These are phyloP conservation scores for Oncorhynchus keta DNA, from an alignment of 2,113 vertebrate genomes.

Conservation along the genomic window DNA sequence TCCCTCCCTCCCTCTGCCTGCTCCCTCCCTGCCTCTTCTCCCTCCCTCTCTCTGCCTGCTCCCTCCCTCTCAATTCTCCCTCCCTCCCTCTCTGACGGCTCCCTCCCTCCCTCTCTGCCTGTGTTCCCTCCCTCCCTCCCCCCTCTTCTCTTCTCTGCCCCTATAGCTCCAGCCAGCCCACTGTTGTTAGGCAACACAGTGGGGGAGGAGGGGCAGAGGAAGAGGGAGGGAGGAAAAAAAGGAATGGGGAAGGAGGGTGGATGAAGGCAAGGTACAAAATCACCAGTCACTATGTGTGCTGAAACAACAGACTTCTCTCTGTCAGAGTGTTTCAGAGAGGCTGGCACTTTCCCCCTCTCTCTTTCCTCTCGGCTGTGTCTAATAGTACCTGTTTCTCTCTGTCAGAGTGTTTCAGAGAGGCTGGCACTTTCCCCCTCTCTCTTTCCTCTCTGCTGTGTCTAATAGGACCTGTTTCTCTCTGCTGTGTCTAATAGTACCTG, in stretches of 20 bases:
- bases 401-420: constrained; percentile 75
- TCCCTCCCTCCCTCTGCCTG: too few relatives aligned
- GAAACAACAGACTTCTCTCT: constrained; percentile 83
- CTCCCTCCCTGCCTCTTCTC: too few relatives aligned
- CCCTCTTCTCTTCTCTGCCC: constrained; percentile 43
- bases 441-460: not conserved
- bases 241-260: constrained; percentile 24
- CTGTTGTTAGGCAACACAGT: constrained; percentile 89
- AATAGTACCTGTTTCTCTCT: constrained; percentile 4
- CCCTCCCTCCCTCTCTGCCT: too few relatives aligned
- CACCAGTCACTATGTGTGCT: constrained; percentile 75
- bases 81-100: too few relatives aligned
- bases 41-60: too few relatives aligned
- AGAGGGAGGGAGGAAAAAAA: constrained; percentile 8
- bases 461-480: too few relatives aligned
- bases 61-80: too few relatives aligned
- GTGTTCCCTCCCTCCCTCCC: too few relatives aligned
- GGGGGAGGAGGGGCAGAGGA: constrained; percentile 61
- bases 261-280: constrained; percentile 78
- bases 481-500: too few relatives aligned
- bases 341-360: constrained; percentile 55
- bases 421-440: constrained; percentile 55
- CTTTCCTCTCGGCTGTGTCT: not conserved
- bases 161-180: constrained; percentile 81
- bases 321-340: constrained; percentile 75